Evolutionary conservation across 1,140 invertebrate species (phyloP), one percentile per base, ranked within the genome.

Genomic region (Onthophagus taurus): DNA sequence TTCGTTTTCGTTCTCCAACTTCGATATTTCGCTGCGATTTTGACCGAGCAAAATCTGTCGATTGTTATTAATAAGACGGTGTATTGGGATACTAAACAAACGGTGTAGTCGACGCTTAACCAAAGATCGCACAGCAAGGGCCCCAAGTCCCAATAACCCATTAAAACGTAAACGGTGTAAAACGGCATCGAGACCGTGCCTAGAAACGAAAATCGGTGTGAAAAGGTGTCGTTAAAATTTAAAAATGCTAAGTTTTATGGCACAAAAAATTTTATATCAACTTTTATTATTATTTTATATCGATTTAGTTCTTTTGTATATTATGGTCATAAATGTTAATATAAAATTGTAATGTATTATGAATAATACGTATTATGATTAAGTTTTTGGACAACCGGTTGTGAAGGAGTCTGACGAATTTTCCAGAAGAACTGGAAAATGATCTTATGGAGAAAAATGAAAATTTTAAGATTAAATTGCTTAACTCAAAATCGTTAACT

Each of bases 41-140:
- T 97, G 0, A 99, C 96, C 5, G 94, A 98, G 67, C 95, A 99
- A 69, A 95, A 99, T 48, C 97, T 78, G 68, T 99, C 97, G 37
- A 98, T 90, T 9, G 97, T 99, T 52, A 99, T 99, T 34, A 97
- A 75, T 18, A 99, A 78, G 2, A 99, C 97, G 0, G 97, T 99
- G 66, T 99, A 99, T 65, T 99, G 97, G 2, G 95, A 98, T 3
- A 97, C 94, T 14, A 99, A 72, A 62, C 97, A 99, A 1, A 98
- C 95, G 4, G 95, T 98, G 68, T 98, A 99, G 69, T 99, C 97
- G 13, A 98, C 88, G 0, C 95, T 96, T 1, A 99, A 74, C 97
- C 97, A 99, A 21, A 99, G 72, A 68, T 99, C 96, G 66, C 97
- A 99, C 0, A 98, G 72, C 42, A 98, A 77, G 8, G 90, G 85